phyloP scores from a whole-genome alignment of 2,888 invertebrate genomes.

The Lithodes maja region DNA sequence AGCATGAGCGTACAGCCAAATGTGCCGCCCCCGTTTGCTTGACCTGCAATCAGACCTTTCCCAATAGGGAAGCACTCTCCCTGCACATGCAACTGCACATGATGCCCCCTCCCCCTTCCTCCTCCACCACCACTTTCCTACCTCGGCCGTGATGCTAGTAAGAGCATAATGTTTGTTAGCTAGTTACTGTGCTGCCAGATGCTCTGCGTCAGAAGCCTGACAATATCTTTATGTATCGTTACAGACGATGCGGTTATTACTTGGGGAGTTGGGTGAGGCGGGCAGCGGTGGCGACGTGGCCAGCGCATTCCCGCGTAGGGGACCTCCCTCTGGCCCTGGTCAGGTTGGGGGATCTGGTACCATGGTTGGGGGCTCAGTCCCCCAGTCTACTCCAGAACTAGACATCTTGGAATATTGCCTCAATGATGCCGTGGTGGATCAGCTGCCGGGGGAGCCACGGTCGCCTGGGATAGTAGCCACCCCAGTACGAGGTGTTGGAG shows the following conservation, averaged over 20 bases:
- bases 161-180: conserved; percentile 32
- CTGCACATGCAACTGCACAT: conserved; percentile 54
- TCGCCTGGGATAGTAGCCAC: conserved; percentile 36
- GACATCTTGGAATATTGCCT: conserved; percentile 65
- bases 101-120: conserved; percentile 49
- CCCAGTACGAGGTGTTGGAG: conserved; percentile 37
- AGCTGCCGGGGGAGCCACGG: conserved; percentile 53
- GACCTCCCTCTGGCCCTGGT: background rate
- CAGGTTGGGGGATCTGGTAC: conserved; percentile 20
- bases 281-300: conserved; percentile 57
- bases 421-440: conserved; percentile 60
- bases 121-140: conserved; percentile 44
- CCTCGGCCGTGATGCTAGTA: conserved; percentile 45
- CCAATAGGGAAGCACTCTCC: conserved; percentile 55
- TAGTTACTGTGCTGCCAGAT: conserved; percentile 58
- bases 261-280: conserved; percentile 66
- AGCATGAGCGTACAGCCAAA: conserved; percentile 61
- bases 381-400: conserved; percentile 40
- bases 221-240: conserved; percentile 63
- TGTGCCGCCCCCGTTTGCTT: conserved; percentile 56
- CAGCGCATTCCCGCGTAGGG: conserved; percentile 51
- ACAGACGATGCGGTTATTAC: conserved; percentile 68
- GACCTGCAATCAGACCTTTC: conserved; percentile 58
- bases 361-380: conserved; percentile 3
- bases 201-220: conserved; percentile 49